Percentiles rank a stretch among this genome's conserved stretches.
These are phyloP conservation scores for Hippasteria phrygiana DNA, from an alignment of 53 echinoderm and acorn worm species.

Conservation along the genomic window DNA sequence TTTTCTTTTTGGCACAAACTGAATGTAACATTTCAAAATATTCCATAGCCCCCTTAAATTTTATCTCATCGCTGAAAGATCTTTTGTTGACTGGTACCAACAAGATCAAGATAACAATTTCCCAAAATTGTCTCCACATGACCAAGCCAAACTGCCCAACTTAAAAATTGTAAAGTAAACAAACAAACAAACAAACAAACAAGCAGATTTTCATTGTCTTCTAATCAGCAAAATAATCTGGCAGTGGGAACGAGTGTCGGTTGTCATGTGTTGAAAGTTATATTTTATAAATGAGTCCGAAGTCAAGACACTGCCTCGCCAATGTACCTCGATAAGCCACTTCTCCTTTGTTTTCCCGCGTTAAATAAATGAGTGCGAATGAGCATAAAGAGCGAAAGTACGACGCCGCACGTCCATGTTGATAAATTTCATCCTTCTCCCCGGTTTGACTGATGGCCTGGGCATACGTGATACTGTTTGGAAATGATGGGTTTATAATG, in stretches of 20 bases:
- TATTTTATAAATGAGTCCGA: neutral
- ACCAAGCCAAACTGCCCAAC: no score
- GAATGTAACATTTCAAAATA: no score
- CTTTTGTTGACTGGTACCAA: no score
- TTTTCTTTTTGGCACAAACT: no score
- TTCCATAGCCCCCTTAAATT: no score
- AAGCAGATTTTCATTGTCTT: no score
- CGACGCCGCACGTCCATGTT: neutral
- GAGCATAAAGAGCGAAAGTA: constrained; percentile 8
- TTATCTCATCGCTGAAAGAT: no score
- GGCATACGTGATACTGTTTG: constrained; percentile 5
- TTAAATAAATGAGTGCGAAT: constrained; percentile 15
- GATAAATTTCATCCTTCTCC: constrained; percentile 12
- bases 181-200: no score
- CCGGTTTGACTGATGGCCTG: neutral
- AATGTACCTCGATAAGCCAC: neutral
- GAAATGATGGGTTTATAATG: neutral
- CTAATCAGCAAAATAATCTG: neutral
- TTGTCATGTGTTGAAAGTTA: neutral
- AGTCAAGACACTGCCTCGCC: neutral
- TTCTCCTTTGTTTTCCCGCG: neutral
- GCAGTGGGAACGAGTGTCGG: neutral
- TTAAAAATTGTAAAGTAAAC: no score
- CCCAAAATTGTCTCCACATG: no score
- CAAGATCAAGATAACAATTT: no score